A percentile compares a stretch with the other conserved stretches of the same genome.
Conservation (phyloP, 1,140 invertebrate species). For the Potamilus streckersoni region DNA sequence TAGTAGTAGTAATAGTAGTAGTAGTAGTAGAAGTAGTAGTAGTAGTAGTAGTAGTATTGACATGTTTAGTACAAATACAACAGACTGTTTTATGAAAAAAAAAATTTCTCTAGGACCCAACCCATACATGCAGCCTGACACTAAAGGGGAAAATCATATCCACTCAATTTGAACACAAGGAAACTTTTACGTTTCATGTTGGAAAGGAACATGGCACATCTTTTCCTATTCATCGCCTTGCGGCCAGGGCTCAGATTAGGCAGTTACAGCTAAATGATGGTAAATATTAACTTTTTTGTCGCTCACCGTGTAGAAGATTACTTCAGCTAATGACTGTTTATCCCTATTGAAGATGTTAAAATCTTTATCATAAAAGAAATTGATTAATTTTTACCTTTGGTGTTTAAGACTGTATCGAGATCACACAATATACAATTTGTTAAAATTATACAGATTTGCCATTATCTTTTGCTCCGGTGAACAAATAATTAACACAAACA, state of each 20-base stretch:
- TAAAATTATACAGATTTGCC: background rate
- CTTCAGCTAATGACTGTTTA: background rate
- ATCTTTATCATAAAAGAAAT: background rate
- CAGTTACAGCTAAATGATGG: slow-evolving; percentile 21
- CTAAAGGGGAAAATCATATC: too few species aligned
- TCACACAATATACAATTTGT: background rate
- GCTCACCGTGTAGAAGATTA: too few species aligned
- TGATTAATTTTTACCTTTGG: background rate
- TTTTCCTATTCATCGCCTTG: slow-evolving; percentile 33
- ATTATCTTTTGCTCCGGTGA: too few species aligned
- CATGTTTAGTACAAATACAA: too few species aligned
- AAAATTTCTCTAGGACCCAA: too few species aligned
- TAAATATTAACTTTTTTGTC: background rate
- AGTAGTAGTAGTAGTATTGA: too few species aligned
- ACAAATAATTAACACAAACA: too few species aligned
- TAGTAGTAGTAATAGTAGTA: too few species aligned
- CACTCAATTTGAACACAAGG: too few species aligned
- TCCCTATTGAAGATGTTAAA: background rate
- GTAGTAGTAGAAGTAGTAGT: too few species aligned
- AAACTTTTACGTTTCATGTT: slow-evolving; percentile 13
- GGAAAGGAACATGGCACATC: slow-evolving; percentile 11
- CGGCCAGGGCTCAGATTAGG: slow-evolving; percentile 33
- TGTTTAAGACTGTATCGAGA: background rate
- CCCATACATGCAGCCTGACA: too few species aligned
- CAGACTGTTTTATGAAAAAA: too few species aligned